Percentiles rank a stretch among this genome's conserved stretches.
Conservation (phyloP, 2,797 vertebrate genomes). For the Myotis daubentonii region DNA sequence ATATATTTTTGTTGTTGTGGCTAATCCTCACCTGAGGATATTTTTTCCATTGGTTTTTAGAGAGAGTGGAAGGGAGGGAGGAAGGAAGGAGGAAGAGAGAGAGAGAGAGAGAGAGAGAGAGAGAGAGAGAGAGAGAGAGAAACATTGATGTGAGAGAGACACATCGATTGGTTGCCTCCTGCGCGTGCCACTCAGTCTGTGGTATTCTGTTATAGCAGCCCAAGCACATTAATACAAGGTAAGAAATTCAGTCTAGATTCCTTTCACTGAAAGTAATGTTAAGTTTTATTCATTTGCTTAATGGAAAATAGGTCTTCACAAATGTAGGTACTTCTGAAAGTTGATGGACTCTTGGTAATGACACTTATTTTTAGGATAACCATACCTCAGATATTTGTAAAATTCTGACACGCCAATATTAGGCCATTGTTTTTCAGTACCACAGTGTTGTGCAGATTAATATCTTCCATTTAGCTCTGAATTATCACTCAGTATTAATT, state of each 20-base stretch:
- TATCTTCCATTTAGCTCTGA: background rate
- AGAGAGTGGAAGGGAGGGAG: background rate
- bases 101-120: too few species aligned
- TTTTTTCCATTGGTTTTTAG: background rate
- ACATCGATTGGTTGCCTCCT: background rate
- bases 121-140: too few species aligned
- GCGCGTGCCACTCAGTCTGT: background rate
- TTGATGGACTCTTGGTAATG: background rate
- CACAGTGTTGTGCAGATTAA: background rate
- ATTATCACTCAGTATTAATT: background rate
- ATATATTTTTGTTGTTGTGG: background rate
- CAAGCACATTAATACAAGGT: background rate
- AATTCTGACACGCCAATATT: background rate
- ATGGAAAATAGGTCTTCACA: conserved; percentile 24
- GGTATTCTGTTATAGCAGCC: background rate
- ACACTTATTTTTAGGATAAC: conserved; percentile 39
- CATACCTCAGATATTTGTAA: background rate
- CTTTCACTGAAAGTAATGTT: background rate
- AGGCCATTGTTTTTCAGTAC: background rate
- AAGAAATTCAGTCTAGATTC: background rate
- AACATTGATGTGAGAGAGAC: background rate
- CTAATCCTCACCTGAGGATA: background rate
- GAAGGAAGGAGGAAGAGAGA: too few species aligned
- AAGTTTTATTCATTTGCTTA: conserved; percentile 35
- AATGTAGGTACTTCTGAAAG: background rate